phyloP scores from a whole-genome alignment of 2,888 invertebrate genomes.

The Tyria jacobaeae region DNA sequence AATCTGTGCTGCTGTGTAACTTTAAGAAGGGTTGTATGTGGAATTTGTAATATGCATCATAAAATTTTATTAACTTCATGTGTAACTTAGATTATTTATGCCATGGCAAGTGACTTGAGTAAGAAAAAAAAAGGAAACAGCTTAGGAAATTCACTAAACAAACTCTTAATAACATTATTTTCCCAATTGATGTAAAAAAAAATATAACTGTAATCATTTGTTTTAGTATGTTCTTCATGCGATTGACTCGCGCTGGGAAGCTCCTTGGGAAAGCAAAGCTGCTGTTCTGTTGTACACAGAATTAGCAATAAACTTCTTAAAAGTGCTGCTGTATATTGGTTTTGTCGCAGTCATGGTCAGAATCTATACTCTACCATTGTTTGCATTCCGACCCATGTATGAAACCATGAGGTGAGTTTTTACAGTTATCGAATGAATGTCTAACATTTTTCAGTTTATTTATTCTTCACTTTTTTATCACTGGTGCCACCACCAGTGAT shows the following conservation, averaged over 20 bases:
- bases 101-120: too few species aligned
- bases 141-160: too few species aligned
- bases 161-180: too few species aligned
- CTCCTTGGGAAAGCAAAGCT: slow-evolving; percentile 99
- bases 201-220: slow-evolving; percentile 7
- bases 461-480: too few species aligned
- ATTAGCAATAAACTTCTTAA: slow-evolving; percentile 95
- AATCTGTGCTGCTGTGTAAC: too few species aligned
- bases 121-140: too few species aligned
- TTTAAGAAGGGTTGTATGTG: too few species aligned
- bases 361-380: slow-evolving; percentile 98
- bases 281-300: slow-evolving; percentile 99
- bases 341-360: slow-evolving; percentile 99
- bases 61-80: too few species aligned
- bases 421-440: not conserved
- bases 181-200: not conserved
- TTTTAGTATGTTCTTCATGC: slow-evolving; percentile 88
- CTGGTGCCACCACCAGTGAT: too few species aligned
- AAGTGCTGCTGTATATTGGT: slow-evolving; percentile 94
- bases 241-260: slow-evolving; percentile 96
- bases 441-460: not conserved
- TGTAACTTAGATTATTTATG: too few species aligned
- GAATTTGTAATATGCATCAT: too few species aligned
- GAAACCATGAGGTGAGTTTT: slow-evolving; percentile 93
- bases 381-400: slow-evolving; percentile 99